Percentiles rank a stretch among this genome's conserved stretches.
phyloP scores from a whole-genome alignment of 2,797 vertebrate genomes.

The Antennarius maculatus region DNA sequence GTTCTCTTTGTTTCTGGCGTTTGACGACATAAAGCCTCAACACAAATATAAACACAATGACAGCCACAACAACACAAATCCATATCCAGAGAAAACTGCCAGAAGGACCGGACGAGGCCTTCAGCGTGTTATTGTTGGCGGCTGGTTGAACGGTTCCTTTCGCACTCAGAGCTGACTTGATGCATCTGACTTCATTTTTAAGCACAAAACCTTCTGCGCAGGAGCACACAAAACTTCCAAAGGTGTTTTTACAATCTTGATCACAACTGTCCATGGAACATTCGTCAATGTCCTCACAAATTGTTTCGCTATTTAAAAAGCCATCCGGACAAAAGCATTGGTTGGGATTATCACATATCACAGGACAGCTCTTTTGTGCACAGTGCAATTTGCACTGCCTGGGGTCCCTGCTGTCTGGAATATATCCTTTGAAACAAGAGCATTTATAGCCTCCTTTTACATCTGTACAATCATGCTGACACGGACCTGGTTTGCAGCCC shows the following conservation, averaged over 20 bases:
- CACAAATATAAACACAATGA: slow-evolving; percentile 43
- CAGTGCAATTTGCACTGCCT: slow-evolving; percentile 57
- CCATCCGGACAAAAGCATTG: slow-evolving; percentile 62
- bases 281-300: slow-evolving; percentile 73
- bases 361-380: slow-evolving; percentile 32
- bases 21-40: slow-evolving; percentile 54
- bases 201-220: slow-evolving; percentile 59
- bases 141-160: slow-evolving; percentile 6
- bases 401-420: slow-evolving; percentile 35
- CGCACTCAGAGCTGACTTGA: background rate
- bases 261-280: slow-evolving; percentile 40
- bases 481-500: slow-evolving; percentile 55
- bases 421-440: slow-evolving; percentile 66
- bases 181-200: slow-evolving; percentile 39
- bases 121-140: slow-evolving; percentile 22
- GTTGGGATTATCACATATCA: background rate
- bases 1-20: slow-evolving; percentile 40
- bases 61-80: slow-evolving; percentile 38
- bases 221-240: slow-evolving; percentile 70
- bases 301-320: background rate
- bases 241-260: slow-evolving; percentile 61
- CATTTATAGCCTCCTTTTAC: slow-evolving; percentile 81
- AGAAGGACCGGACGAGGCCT: background rate
- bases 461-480: slow-evolving; percentile 78
- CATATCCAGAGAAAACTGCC: slow-evolving; percentile 63